Percentiles rank a stretch among this genome's conserved stretches.
These are phyloP conservation scores for Tringa solitaria DNA, from an alignment of 2,113 vertebrate species.

Conservation along the genomic window DNA sequence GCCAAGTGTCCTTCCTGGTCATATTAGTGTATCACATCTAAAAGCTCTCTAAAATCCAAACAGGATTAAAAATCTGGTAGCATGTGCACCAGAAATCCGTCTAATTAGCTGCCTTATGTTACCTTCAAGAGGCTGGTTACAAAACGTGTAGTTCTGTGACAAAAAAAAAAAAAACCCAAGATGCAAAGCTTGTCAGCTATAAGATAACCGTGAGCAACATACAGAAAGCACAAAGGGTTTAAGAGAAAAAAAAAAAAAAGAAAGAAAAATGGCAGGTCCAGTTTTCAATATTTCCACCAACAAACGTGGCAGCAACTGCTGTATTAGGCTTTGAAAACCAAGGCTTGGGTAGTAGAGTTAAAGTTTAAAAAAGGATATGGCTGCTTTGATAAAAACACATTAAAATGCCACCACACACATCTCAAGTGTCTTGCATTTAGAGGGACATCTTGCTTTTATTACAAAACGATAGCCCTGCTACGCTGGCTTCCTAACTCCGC, in stretches of 20 bases:
- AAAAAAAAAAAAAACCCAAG: not conserved
- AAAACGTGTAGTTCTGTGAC: not conserved
- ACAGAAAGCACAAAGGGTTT: conserved; percentile 47
- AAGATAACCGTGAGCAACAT: not conserved
- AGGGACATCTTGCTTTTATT: not conserved
- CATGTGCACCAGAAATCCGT: not conserved
- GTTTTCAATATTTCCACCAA: conserved; percentile 49
- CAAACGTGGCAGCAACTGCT: not conserved
- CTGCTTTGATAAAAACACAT: not conserved
- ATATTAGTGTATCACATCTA: not conserved
- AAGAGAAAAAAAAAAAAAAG: not conserved
- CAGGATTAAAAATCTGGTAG: not conserved
- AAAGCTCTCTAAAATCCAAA: conserved; percentile 11
- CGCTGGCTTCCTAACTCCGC: not conserved
- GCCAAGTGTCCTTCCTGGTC: not conserved
- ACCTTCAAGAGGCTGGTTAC: conserved; percentile 40
- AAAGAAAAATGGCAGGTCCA: conserved; percentile 37
- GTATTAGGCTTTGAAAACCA: not conserved
- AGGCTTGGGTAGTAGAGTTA: not conserved
- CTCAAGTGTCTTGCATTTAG: not conserved
- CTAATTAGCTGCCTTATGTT: conserved; percentile 58
- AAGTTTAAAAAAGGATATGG: not conserved
- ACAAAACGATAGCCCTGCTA: not conserved
- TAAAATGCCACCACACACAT: not conserved
- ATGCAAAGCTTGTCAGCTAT: conserved; percentile 23